These are phyloP conservation scores for Nomada flava DNA, from an alignment of 2,888 invertebrate genomes.

Conservation along the genomic window DNA sequence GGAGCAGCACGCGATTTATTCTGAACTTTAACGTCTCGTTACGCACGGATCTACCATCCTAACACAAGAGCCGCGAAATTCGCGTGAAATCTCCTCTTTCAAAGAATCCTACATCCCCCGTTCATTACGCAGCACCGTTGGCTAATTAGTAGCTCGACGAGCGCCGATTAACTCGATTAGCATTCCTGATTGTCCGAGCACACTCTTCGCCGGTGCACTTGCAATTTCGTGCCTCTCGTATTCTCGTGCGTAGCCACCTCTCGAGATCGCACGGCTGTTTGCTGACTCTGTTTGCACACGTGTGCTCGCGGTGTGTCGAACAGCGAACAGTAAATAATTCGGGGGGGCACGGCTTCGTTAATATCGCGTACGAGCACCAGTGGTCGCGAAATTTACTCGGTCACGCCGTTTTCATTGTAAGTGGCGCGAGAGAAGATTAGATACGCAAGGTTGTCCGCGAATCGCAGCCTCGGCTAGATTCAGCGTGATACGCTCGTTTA, in stretches of 20 bases:
- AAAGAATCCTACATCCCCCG: no score
- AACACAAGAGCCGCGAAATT: slow-evolving; percentile 18
- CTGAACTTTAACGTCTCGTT: background rate
- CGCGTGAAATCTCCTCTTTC: background rate
- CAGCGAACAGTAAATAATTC: slow-evolving; percentile 26
- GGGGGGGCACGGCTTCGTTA: background rate
- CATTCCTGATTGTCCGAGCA: slow-evolving; percentile 35
- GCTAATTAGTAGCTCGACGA: slow-evolving; percentile 45
- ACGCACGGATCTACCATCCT: background rate
- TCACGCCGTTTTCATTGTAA: slow-evolving; percentile 3
- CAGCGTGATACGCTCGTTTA: background rate
- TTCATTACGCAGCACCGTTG: no score
- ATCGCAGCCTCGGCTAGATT: no score
- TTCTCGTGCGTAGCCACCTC: background rate
- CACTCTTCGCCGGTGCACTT: background rate
- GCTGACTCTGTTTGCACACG: background rate
- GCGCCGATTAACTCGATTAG: slow-evolving; percentile 50
- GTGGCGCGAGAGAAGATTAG: background rate
- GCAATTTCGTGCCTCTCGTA: slow-evolving; percentile 30
- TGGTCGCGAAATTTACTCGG: slow-evolving; percentile 21
- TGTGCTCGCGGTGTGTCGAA: background rate
- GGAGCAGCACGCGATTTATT: slow-evolving; percentile 19
- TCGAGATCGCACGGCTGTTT: slow-evolving; percentile 1
- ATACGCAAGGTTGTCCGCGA: no score
- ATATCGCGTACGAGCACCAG: background rate